Evolutionary conservation across 2,113 vertebrate species (phyloP), one percentile per base, ranked within the genome.

Genomic region (Tympanuchus pallidicinctus): DNA sequence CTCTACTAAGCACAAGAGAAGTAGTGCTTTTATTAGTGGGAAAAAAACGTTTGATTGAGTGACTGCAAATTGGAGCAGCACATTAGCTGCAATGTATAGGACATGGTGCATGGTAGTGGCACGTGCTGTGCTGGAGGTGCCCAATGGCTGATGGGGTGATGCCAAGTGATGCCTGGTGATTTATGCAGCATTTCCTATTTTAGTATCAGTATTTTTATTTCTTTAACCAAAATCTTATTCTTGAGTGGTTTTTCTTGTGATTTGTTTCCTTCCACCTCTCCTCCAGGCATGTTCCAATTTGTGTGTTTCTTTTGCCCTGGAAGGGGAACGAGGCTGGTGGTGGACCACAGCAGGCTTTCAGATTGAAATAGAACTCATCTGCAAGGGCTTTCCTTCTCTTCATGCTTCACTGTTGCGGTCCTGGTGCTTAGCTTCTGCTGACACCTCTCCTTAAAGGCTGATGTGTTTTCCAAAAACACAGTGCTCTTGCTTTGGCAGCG

Each of bases 61-160:
- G 74, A 64, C 74, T 82, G 57, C 76, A 50, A 64, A 66, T 65
- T 61, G 52, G 82, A 79, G 67, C 47, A 54, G 50, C 45, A 20
- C 52, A 43, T 63, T 70, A 72, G 45, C 74, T 90, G 32, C 38
- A 40, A 40, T 32, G 59, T 75, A 36, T 19, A 91, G 92, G 82
- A 93, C 3, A 13, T 87, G 84, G 65, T 76, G 63, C 89, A 80
- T 89, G 83, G 54, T 89, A 85, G 54, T 74, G 77, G 56, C 38
- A 82, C 1, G 5, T 86, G 61, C 88, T 88, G 19, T 27, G 70
- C 74, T 61, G 86, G n/a, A 80, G 80, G 48, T 79, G 83, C 92
- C 66, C 76, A 82, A 54, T 71, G 57, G 32, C 75, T 90, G 78
- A 40, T 54, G 63, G 78, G 85, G 71, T 61, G 40, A 56, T 90